Base-by-base conservation (phyloP, 2,888 invertebrate species). In the Nomada goodeniana region DNA sequence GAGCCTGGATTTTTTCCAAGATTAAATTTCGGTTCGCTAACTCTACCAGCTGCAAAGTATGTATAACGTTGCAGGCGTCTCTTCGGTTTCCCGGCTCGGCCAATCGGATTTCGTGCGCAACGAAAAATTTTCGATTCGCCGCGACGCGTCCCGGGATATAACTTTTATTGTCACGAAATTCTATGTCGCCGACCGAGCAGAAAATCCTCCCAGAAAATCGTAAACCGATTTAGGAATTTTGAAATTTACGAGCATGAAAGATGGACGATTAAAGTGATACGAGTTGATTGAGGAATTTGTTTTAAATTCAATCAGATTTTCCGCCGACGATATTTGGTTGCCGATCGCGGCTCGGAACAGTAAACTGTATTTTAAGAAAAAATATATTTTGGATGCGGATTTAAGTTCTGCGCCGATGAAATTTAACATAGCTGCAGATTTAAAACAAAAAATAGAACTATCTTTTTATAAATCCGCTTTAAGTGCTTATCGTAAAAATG, bases 21-120 rank as follows among this genome's bases (percentile, higher is more conserved):
- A 70, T 70, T 70, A 60, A 60, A 50, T 70, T 70, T 60, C 70
- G 36, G 59, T 71, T 70, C 60, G 70, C 23, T 59, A 60, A 60
- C 60, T 29, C 36, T 23, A 44, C 11, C 60, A 50, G 60, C 47
- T 60, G 50, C 7, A 20, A 52, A 36, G 15, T 36, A 52, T 36
- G 36, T 36, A 36, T 36, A 61, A 71, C 36, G 36, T 57, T 23
- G 10, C 15, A 53, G 42, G 63, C 26, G 50, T 67, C 52, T 29
- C 57, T 36, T 57, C 57, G 57, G 26, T 26, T 47, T 47, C 47
- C 13, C 47, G 47, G 15, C 47, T 47, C 47, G 47, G 15, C 15
- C 47, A 23, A 63, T 44, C 23, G 44, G 20, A 18, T 20, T 20
- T 36, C 7, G 9, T 20, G n/a, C 23, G 15, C 23, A 15, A 2